A percentile compares a stretch with the other conserved stretches of the same genome.
These are phyloP conservation scores for Drosophila parthenogenetica DNA, from an alignment of 2,888 invertebrate species.

Conservation along the genomic window DNA sequence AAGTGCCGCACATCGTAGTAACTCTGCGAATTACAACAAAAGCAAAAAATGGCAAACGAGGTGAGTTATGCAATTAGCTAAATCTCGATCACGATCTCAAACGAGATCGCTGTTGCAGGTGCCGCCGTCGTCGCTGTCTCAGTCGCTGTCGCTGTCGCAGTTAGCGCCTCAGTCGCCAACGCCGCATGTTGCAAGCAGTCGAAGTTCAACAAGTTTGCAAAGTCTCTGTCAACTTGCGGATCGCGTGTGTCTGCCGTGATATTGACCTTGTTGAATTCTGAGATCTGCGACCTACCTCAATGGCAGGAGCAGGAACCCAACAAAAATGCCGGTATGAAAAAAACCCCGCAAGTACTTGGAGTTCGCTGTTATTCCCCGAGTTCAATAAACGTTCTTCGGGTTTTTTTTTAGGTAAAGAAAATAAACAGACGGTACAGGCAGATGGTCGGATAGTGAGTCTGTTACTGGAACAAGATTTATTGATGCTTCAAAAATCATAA, in stretches of 20 bases:
- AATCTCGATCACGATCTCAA: conserved; percentile 2
- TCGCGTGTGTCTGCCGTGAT: conserved; percentile 62
- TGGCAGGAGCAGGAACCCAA: conserved; percentile 69
- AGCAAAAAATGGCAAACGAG: conserved; percentile 62
- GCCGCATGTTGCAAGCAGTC: conserved; percentile 53
- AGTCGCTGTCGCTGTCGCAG: not conserved
- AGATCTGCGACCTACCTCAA: conserved; percentile 77
- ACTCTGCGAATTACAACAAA: conserved; percentile 64
- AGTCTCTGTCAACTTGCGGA: conserved; percentile 60
- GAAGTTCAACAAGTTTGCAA: conserved; percentile 74
- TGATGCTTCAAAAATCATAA: conserved; percentile 32
- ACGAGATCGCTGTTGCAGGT: too few relatives aligned
- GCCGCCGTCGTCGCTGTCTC: too few relatives aligned
- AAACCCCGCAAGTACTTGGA: conserved; percentile 13
- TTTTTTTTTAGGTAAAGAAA: conserved; percentile 1
- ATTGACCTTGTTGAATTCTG: conserved; percentile 62
- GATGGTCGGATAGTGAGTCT: conserved; percentile 8
- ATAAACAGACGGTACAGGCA: not conserved
- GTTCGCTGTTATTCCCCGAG: conserved; percentile 29
- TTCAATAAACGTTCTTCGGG: conserved; percentile 71
- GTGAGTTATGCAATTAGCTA: conserved; percentile 61
- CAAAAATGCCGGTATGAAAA: conserved; percentile 11
- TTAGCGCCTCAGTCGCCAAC: conserved; percentile 17
- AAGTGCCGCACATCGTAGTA: conserved; percentile 76
- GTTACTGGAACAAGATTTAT: conserved; percentile 29